Percentiles rank a stretch among this genome's conserved stretches.
phyloP scores from a whole-genome alignment of 2,113 vertebrate genomes.

The Ivindomyrus marchei region DNA sequence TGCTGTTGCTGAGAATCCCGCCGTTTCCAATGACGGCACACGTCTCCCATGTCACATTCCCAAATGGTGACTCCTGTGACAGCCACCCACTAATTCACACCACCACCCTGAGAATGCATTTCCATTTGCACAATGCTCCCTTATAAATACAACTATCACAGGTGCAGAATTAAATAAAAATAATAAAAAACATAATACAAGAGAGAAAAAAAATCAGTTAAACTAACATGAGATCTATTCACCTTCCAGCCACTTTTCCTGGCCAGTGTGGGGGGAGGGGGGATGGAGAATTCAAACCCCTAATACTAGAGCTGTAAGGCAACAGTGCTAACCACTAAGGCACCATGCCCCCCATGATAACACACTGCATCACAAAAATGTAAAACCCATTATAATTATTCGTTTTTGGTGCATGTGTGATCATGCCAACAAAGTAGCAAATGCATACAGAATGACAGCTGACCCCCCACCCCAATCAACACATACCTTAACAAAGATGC shows the following conservation, averaged over 20 bases:
- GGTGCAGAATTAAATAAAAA: not conserved
- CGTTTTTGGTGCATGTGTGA: not conserved
- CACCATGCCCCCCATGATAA: not conserved
- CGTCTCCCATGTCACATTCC: conserved; percentile 43
- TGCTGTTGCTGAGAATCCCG: conserved; percentile 61
- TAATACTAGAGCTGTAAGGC: not conserved
- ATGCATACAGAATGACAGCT: not conserved
- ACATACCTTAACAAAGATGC: conserved; percentile 23
- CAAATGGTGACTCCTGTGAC: conserved; percentile 51
- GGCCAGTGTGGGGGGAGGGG: not conserved
- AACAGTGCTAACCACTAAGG: not conserved
- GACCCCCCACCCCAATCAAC: not conserved
- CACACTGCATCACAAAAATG: not conserved
- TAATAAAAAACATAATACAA: not conserved
- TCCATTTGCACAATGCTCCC: not conserved
- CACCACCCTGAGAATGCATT: not conserved
- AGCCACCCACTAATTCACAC: not conserved
- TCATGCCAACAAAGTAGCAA: not conserved
- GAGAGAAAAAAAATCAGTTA: not conserved
- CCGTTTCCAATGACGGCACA: conserved; percentile 67
- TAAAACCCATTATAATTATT: not conserved
- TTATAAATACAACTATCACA: not conserved
- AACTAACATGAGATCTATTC: not conserved
- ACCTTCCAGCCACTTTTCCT: not conserved
- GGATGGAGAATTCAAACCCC: not conserved